These are phyloP conservation scores for Alligator sinensis DNA, from an alignment of 2,113 vertebrate genomes.

Conservation along the genomic window DNA sequence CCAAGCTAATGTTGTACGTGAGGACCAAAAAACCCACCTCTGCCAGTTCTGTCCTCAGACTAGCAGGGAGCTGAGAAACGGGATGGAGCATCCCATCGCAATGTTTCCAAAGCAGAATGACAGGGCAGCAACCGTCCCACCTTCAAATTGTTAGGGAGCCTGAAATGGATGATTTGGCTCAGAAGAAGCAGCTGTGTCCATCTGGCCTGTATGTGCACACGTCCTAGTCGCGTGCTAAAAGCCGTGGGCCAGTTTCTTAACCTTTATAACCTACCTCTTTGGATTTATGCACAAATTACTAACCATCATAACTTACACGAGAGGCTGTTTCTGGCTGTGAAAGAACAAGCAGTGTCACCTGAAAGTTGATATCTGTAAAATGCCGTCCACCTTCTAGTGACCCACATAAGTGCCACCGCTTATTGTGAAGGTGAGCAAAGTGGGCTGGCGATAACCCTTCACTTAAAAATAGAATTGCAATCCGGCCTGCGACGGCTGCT, in stretches of 20 bases:
- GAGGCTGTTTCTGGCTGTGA: not conserved
- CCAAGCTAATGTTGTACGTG: not conserved
- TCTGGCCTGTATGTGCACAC: not conserved
- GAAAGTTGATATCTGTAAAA: not conserved
- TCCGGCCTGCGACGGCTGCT: no score
- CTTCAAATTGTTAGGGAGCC: not conserved
- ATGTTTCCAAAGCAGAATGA: not conserved
- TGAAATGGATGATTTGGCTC: not conserved
- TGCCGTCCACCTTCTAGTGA: fast-evolving
- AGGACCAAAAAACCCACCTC: not conserved
- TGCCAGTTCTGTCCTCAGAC: not conserved
- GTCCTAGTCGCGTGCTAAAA: not conserved
- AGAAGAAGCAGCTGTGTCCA: fast-evolving
- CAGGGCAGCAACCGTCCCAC: constrained; percentile 8
- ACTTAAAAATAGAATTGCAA: not conserved
- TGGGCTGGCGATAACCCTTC: not conserved
- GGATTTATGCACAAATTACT: not conserved
- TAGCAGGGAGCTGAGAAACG: not conserved
- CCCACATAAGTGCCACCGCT: not conserved
- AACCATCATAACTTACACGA: not conserved
- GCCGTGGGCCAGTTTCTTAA: not conserved
- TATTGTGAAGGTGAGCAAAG: not conserved
- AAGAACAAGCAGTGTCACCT: not conserved
- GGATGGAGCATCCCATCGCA: not conserved
- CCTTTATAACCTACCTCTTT: not conserved